A percentile compares a stretch with the other conserved stretches of the same genome.
These are phyloP conservation scores for Caranx melampygus DNA, from an alignment of 2,113 vertebrate species.

Conservation along the genomic window DNA sequence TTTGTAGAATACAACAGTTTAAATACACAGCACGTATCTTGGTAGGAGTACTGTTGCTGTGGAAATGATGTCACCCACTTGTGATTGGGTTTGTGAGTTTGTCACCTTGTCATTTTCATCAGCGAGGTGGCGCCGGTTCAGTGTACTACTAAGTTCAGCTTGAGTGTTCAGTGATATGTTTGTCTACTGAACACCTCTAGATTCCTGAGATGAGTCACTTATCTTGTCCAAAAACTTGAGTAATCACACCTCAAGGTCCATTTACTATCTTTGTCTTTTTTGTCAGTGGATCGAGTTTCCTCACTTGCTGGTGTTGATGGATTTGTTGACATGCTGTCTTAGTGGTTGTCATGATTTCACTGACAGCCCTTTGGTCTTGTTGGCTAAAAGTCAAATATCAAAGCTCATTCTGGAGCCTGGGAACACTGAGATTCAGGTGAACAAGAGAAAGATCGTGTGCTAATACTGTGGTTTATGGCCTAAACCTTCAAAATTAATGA, in stretches of 20 bases:
- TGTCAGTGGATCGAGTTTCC: background rate
- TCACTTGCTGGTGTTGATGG: background rate
- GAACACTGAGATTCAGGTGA: too few species aligned
- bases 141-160: background rate
- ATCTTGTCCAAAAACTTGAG: background rate
- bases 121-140: background rate
- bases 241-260: background rate
- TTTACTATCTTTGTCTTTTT: background rate
- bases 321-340: background rate
- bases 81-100: too few species aligned
- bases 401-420: background rate
- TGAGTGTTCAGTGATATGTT: background rate
- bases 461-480: background rate
- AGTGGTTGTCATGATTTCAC: background rate
- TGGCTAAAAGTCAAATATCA: background rate
- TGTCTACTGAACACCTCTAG: background rate
- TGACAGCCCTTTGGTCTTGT: background rate
- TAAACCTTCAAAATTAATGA: background rate
- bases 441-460: background rate
- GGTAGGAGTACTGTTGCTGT: too few species aligned
- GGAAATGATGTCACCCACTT: too few species aligned
- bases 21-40: background rate
- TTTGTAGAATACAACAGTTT: too few species aligned
- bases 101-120: slow-evolving; percentile 6
- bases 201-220: background rate